Evolutionary conservation across 92 coral and sea anemone species (phyloP).

Genomic region (Umimayanthus chanpuru): DNA sequence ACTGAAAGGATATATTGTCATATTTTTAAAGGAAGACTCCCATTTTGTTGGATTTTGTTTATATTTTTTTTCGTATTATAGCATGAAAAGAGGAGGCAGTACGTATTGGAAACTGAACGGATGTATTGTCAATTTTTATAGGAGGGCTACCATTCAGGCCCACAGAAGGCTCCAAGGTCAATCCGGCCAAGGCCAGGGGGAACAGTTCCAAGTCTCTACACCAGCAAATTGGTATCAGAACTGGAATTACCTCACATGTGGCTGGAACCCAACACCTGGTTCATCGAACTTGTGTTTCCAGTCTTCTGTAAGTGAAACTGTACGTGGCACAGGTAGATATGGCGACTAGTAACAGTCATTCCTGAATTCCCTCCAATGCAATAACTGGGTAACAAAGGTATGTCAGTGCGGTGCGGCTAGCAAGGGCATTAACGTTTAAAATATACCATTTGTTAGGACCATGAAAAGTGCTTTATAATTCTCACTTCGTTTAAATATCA

Average conservation of each 20-base stretch:
- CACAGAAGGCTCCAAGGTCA: not conserved
- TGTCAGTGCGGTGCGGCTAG: too few relatives aligned
- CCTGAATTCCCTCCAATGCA: too few relatives aligned
- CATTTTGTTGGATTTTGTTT: not conserved
- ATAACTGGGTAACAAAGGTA: too few relatives aligned
- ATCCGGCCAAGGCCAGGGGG: not conserved
- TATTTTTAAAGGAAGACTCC: not conserved
- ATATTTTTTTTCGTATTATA: too few relatives aligned
- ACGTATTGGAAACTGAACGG: not conserved
- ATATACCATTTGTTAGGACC: too few relatives aligned
- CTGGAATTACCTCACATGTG: constrained; percentile 14
- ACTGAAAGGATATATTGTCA: not conserved
- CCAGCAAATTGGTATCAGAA: constrained; percentile 17
- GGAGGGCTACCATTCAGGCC: not conserved
- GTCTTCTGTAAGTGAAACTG: not conserved
- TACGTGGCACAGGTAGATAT: not conserved
- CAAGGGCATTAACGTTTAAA: too few relatives aligned
- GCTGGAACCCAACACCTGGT: not conserved
- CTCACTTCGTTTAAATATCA: too few relatives aligned
- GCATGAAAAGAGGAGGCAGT: not conserved
- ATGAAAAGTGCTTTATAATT: too few relatives aligned
- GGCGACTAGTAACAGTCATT: not conserved
- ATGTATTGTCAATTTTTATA: not conserved
- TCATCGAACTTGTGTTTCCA: not conserved
- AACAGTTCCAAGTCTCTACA: too few relatives aligned